Evolutionary conservation across 1,140 invertebrate species (phyloP), one percentile per base, ranked within the genome.

Genomic region (Nautilus pompilius): DNA sequence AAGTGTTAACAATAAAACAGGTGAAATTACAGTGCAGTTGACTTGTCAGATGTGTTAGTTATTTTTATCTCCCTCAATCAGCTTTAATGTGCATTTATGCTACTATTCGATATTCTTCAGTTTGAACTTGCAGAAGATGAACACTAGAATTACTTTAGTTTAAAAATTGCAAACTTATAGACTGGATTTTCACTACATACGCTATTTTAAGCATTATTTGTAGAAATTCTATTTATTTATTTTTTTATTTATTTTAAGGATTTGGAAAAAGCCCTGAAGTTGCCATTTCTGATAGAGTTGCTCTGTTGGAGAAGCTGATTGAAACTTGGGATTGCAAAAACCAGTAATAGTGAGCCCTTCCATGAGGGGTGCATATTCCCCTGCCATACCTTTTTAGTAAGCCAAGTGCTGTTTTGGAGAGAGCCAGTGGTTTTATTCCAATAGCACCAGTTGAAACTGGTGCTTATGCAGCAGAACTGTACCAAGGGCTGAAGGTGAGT

Each of bases 271-370:
- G 70, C 57, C 67, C 73, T 17, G 71, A 73, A 10, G 55, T 54
- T 8, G 55, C 33, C 6, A 55, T 57, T 1, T 55, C 53, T 22
- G 45, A 45, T 45, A 55, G 45, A 57, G 70, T 36, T 6, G 53
- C 71, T 17, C 83, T 83, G 60, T 56, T 84, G 30, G 67, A 63
- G 5, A 60, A 72, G 5, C 28, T 84, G 22, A 65, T 83, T 10
- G 48, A 60, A 24, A 51, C 49, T 6, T 41, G 78, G 13, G 62
- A 66, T 6, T 82, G 51, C 62, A 51, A 22, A 55, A 63, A 26
- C 78, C 81, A 15, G 74, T 85, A 2, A 66, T 85, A 26, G 69
- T 85, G 13, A 81, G 78, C 45, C 84, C 84, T 5, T 85, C 84
- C 4, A 83, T 85, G 82, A 84, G 83, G 76, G 85, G 85, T 10